Evolutionary conservation across 2,888 invertebrate genomes (phyloP), one percentile per base, ranked within the genome.

Genomic region (Brachyptera risi): DNA sequence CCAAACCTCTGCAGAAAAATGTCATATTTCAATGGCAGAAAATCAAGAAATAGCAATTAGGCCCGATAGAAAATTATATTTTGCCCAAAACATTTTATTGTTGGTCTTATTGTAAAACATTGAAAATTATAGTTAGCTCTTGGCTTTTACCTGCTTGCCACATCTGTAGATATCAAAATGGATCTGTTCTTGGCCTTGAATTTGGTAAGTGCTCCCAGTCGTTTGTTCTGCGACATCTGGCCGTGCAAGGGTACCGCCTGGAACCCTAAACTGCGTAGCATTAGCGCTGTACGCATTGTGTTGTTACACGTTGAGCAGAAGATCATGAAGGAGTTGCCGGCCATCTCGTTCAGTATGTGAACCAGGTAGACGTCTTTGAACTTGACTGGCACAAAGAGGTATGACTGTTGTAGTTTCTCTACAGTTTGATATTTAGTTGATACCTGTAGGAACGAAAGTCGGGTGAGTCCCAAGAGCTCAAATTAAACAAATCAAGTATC

Each of bases 371-470:
- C 92, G 74, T 99, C 98, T 83, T 99, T 99, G 75, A 86, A 95
- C 77, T 96, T 97, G 1, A 91, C 87, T 0, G 99, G 98, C 70
- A 98, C 88, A 71, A 99, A 98, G 11, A 97, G 71, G 72, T 98
- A 98, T 76, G 86, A 91, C 77, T 99, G 99, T 71, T 92, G 86
- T 58, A 99, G 79, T 72, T 96, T 96, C 64, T 96, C 96, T 0
- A 99, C 99, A 0, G 99, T 99, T 77, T 98, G 96, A 74, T 96
- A 99, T 73, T 98, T 97, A 1, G 90, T 93, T 0, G 94, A 94
- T 2, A 92, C 54, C 54, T 54, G 37, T 19, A 31, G 27, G 21
- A 50, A 50, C 3, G 44, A 44, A 2, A 44, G 35, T 31, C 35
- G 5, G 35, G 7, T 13, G 17, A 40, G 40, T 9, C 13, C n/a